Percentiles rank a stretch among this genome's conserved stretches.
phyloP scores from a whole-genome alignment of 2,888 invertebrate species.

The Phlogophora meticulosa region DNA sequence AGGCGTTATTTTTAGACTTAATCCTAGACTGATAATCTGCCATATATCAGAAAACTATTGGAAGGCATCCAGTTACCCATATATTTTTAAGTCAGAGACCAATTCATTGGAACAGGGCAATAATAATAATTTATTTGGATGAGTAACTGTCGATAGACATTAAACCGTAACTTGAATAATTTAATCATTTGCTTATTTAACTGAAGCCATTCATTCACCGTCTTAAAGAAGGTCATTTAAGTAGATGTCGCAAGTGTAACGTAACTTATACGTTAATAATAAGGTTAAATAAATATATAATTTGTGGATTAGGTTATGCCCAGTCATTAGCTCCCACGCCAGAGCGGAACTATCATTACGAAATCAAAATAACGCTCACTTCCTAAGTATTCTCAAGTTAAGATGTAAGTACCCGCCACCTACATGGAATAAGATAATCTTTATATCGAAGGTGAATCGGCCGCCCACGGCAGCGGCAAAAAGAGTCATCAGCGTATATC shows the following conservation, averaged over 20 bases:
- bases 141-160: background rate
- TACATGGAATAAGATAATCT: conserved; percentile 82
- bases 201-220: conserved; percentile 40
- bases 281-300: conserved; percentile 66
- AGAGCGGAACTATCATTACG: conserved; percentile 74
- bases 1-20: conserved; percentile 16
- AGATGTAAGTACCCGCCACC: conserved; percentile 78
- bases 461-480: conserved; percentile 83
- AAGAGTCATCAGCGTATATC: conserved; percentile 84
- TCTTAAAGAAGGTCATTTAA: conserved; percentile 51
- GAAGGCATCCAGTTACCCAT: background rate
- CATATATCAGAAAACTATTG: background rate
- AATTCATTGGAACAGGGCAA: background rate
- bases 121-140: background rate
- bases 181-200: conserved; percentile 37
- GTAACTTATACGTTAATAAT: conserved; percentile 58
- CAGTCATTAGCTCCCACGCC: conserved; percentile 74
- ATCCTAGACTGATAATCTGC: background rate
- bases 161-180: conserved; percentile 28
- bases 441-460: conserved; percentile 88
- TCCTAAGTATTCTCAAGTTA: conserved; percentile 74
- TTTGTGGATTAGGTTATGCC: conserved; percentile 66
- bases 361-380: conserved; percentile 77
- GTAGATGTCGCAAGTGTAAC: conserved; percentile 47
- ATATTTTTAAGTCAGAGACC: background rate